Conservation (phyloP, 2,888 invertebrate species). For the Serrognathus titanus region DNA sequence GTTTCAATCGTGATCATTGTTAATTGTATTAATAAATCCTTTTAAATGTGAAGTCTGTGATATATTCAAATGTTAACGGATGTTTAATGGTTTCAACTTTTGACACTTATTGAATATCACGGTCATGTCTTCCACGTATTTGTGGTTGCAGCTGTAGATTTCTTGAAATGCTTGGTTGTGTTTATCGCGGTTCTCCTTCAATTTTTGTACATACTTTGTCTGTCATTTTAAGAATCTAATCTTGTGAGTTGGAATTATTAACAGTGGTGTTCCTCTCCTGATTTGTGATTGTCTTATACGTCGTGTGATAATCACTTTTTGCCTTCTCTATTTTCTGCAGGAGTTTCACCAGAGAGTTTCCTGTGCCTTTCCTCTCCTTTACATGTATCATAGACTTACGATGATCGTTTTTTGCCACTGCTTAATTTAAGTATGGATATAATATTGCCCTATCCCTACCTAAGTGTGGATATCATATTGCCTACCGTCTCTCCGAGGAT, state of each 20-base stretch:
- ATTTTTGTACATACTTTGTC: no score
- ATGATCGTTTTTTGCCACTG: no score
- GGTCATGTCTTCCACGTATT: constrained; percentile 98
- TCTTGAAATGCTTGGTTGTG: constrained; percentile 90
- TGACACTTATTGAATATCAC: constrained; percentile 96
- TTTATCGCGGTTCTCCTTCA: constrained; percentile 88
- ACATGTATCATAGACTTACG: no score
- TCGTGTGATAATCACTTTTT: constrained; percentile 92
- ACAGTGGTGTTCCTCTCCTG: constrained; percentile 94
- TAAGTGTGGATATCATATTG: no score
- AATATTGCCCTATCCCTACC: no score
- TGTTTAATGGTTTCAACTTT: constrained; percentile 91
- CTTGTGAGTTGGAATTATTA: constrained; percentile 90
- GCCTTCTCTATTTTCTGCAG: constrained; percentile 92
- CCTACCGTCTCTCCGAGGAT: no score
- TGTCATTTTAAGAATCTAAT: constrained; percentile 84
- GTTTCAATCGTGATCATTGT: constrained; percentile 93
- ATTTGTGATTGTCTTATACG: constrained; percentile 76
- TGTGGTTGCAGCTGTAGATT: constrained; percentile 95
- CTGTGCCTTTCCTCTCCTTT: constrained; percentile 97
- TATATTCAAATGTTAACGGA: constrained; percentile 93
- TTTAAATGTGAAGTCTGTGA: constrained; percentile 93
- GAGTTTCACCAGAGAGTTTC: constrained; percentile 98
- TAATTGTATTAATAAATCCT: constrained; percentile 92
- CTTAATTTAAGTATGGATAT: no score